Base-by-base conservation (phyloP, 2,113 vertebrate genomes). In the Hypanus sabinus region DNA sequence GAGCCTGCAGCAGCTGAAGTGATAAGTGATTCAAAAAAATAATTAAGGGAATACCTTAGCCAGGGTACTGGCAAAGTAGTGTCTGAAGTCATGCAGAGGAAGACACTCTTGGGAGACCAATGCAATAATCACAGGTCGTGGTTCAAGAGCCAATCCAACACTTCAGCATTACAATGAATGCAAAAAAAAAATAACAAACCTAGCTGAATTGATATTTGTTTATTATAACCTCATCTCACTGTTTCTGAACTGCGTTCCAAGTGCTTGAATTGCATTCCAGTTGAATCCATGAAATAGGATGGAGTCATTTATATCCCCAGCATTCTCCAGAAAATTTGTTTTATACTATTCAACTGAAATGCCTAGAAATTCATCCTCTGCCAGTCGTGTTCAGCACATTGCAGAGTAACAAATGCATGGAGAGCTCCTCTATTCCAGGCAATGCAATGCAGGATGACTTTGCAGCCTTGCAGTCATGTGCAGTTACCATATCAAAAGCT, bases 251-350 rank as follows among this genome's bases (percentile, higher is more conserved):
- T n/a, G 22, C 62, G 27, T 30, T 62, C 68, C 30, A 88, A 30
- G 55, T 62, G 55, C 83, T 62, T 88, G 83, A 62, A 88, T 60
- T 88, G 80, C 38, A 83, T 62, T 88, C 57, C 83, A 88, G 62
- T 27, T 60, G 83, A 62, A 27, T 4, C 27, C 10, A n/a, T 16
- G 24, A n/a, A 27, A 30, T 30, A 88, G 55, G 57, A n/a, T 88
- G 83, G 57, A 14, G 30, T 57, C 3, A 27, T 88, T 88, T 88
- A 88, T 27, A 62, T 62, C 12, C 57, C 55, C 30, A n/a, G 75
- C 57, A 24, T 88, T 62, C 57, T 60, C 4, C 11, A 60, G 57
- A n/a, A 88, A 62, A 27, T 88, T 62, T 60, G 30, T 88, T 88
- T 88, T 24, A 88, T 11, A 30, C 57, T 46, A 46, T 46, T 46